Evolutionary conservation across 2,888 invertebrate genomes (phyloP).

Genomic region (Clanis bilineata): DNA sequence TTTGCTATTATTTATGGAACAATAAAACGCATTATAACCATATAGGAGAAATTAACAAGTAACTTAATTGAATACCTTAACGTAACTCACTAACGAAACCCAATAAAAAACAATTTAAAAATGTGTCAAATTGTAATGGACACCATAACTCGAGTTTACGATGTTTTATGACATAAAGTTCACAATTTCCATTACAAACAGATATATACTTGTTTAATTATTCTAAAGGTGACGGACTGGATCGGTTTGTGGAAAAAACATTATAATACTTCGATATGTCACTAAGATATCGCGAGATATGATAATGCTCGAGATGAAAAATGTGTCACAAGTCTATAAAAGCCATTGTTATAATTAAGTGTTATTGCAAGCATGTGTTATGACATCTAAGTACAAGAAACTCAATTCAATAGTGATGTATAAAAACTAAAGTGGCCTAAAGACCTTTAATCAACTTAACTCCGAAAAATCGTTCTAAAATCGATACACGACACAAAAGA

Average conservation of each 20-base stretch:
- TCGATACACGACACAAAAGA: constrained; percentile 47
- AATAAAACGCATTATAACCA: not conserved
- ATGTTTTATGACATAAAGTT: constrained; percentile 7
- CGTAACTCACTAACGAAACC: not conserved
- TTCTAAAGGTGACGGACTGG: not conserved
- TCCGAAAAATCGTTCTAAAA: constrained; percentile 36
- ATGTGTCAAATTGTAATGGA: constrained; percentile 13
- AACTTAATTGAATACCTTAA: not conserved
- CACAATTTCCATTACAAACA: constrained; percentile 10
- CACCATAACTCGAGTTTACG: constrained; percentile 6
- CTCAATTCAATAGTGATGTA: not conserved
- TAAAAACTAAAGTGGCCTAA: not conserved
- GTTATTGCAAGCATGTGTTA: not conserved
- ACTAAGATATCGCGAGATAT: not conserved
- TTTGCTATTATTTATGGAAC: not conserved
- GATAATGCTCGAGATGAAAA: not conserved
- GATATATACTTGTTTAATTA: constrained; percentile 19
- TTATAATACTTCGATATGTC: not conserved
- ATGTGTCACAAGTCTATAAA: not conserved
- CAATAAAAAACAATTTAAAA: constrained; percentile 6
- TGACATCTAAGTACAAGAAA: not conserved
- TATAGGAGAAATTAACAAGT: not conserved
- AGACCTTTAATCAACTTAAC: constrained; percentile 22
- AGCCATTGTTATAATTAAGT: not conserved
- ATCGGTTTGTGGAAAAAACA: not conserved